Percentiles rank a stretch among this genome's conserved stretches.
Evolutionary conservation across 2,113 vertebrate species (phyloP).

Genomic region (Hippocampus zosterae): DNA sequence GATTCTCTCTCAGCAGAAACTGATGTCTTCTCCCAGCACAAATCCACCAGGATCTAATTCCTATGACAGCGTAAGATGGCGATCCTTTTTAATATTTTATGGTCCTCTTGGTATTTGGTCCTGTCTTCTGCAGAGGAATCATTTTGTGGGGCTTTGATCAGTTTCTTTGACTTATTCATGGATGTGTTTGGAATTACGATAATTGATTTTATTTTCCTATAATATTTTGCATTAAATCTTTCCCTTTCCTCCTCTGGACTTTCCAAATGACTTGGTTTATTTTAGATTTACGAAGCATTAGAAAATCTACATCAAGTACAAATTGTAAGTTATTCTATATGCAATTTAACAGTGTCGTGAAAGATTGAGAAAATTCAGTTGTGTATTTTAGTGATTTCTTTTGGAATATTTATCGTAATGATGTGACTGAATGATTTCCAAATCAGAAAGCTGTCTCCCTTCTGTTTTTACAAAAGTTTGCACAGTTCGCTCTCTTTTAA

Average conservation of each 20-base stretch:
- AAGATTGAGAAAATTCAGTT: background rate
- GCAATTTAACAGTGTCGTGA: background rate
- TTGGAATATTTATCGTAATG: background rate
- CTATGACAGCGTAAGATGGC: slow-evolving; percentile 68
- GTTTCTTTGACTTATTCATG: slow-evolving; percentile 22
- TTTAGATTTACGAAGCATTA: background rate
- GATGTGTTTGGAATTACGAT: slow-evolving; percentile 36
- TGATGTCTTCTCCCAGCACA: slow-evolving; percentile 35
- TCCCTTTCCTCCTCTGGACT: slow-evolving; percentile 15
- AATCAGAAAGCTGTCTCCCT: too few species aligned
- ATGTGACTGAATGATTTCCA: background rate
- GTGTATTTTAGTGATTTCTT: background rate
- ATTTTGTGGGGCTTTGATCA: slow-evolving; percentile 33
- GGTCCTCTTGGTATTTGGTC: slow-evolving; percentile 37
- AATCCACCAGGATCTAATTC: slow-evolving; percentile 62
- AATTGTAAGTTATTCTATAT: background rate
- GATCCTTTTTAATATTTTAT: slow-evolving; percentile 33
- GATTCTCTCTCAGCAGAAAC: slow-evolving; percentile 72
- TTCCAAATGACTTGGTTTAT: slow-evolving; percentile 2
- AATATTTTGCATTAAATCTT: slow-evolving; percentile 8
- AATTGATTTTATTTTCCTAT: background rate
- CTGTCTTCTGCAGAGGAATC: slow-evolving; percentile 40
- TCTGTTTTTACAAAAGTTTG: too few species aligned
- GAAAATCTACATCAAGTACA: background rate
- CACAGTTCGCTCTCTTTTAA: background rate